Evolutionary conservation across 2,888 invertebrate species (phyloP).

Genomic region (Nymphalis urticae): DNA sequence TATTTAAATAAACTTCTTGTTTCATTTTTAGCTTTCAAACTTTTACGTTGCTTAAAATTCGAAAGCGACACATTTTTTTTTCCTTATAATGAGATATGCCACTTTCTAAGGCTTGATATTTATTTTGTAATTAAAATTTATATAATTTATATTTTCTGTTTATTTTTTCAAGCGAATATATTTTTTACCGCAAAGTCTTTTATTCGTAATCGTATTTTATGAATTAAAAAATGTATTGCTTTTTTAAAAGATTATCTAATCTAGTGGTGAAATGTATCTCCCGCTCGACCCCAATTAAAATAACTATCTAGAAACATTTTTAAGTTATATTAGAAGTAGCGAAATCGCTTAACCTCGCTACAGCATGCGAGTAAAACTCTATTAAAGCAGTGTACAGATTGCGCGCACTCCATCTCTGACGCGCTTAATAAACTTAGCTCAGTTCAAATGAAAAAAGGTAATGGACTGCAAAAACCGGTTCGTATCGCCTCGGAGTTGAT

Average conservation of each 20-base stretch:
- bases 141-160: too few relatives aligned
- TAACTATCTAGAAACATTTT: conserved; percentile 7
- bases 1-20: neutral
- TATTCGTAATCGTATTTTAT: neutral
- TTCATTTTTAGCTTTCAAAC: too few relatives aligned
- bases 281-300: conserved; percentile 1
- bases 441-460: conserved; percentile 63
- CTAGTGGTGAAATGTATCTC: neutral
- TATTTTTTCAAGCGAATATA: too few relatives aligned
- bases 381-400: conserved; percentile 30
- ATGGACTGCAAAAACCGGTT: conserved; percentile 63
- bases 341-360: conserved; percentile 22
- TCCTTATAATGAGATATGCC: too few relatives aligned
- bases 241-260: too few relatives aligned
- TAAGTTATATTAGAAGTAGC: conserved; percentile 12
- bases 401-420: conserved; percentile 51
- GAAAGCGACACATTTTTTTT: too few relatives aligned
- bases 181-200: too few relatives aligned
- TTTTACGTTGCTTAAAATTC: too few relatives aligned
- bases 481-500: conserved; percentile 35
- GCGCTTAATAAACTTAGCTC: conserved; percentile 69
- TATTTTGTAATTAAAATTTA: too few relatives aligned
- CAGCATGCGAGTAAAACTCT: conserved; percentile 19
- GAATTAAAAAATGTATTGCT: neutral
- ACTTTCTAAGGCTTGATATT: too few relatives aligned